These are phyloP conservation scores for Solea solea DNA, from an alignment of 2,113 vertebrate species.

Conservation along the genomic window DNA sequence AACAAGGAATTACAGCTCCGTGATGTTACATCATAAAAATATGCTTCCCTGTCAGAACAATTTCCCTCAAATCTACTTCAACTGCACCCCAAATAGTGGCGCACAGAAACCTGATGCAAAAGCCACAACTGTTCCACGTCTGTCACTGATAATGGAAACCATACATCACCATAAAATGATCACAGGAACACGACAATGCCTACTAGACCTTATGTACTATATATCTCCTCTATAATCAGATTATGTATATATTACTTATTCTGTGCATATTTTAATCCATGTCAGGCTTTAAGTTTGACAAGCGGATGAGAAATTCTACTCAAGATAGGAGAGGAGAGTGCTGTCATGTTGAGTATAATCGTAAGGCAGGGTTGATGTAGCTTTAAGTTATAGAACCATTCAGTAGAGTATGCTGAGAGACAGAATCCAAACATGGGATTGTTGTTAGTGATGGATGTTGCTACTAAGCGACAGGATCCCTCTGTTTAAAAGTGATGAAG, in stretches of 20 bases:
- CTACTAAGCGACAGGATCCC: background rate
- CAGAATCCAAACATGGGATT: background rate
- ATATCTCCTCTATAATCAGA: conserved; percentile 5
- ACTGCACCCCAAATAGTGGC: background rate
- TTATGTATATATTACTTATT: background rate
- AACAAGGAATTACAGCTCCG: background rate
- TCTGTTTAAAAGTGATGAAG: conserved; percentile 12
- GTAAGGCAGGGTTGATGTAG: conserved; percentile 14
- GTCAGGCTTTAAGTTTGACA: conserved; percentile 26
- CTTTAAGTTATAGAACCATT: conserved; percentile 42
- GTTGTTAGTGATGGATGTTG: conserved; percentile 9
- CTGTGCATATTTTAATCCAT: conserved; percentile 3
- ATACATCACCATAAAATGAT: background rate
- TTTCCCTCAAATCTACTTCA: background rate
- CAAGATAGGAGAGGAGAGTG: conserved; percentile 22
- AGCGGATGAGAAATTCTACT: conserved; percentile 35
- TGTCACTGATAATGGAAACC: background rate
- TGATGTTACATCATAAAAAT: conserved; percentile 32
- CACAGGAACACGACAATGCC: conserved; percentile 13
- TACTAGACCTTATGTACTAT: background rate
- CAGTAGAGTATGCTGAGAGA: background rate
- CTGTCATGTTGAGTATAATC: conserved; percentile 20
- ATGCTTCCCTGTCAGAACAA: conserved; percentile 37
- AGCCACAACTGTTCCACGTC: background rate
- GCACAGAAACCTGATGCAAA: conserved; percentile 7